These are phyloP conservation scores for Pomatostomus ruficeps DNA, from an alignment of 2,113 vertebrate species.

Conservation along the genomic window DNA sequence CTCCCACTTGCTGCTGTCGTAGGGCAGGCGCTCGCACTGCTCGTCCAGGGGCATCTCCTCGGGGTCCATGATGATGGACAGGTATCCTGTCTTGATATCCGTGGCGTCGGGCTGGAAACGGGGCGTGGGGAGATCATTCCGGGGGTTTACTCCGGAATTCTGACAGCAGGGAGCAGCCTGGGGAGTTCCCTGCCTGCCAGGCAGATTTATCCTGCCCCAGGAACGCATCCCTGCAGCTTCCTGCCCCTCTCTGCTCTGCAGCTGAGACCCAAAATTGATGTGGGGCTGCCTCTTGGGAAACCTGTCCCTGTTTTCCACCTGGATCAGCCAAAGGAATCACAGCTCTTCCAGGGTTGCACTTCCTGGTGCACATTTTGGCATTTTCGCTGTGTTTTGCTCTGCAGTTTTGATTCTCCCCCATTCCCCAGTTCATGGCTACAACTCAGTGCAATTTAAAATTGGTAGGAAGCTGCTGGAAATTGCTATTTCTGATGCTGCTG, in stretches of 20 bases:
- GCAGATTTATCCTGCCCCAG: background rate
- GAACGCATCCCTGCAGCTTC: background rate
- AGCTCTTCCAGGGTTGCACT: background rate
- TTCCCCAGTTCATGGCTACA: background rate
- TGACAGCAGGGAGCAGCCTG: background rate
- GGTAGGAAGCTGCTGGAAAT: background rate
- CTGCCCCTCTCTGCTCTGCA: background rate
- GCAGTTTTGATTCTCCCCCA: background rate
- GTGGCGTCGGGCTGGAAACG: conserved; percentile 72
- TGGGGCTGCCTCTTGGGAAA: background rate
- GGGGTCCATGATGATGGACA: conserved; percentile 93
- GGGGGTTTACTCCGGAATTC: background rate
- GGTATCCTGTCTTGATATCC: conserved; percentile 88
- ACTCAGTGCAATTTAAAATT: background rate
- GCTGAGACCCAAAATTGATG: background rate
- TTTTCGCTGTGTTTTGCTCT: background rate
- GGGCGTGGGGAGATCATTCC: background rate
- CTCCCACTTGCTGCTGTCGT: conserved; percentile 93
- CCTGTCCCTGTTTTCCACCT: background rate
- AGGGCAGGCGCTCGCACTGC: conserved; percentile 89
- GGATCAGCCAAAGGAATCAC: background rate
- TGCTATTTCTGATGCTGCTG: background rate
- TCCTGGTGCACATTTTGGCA: background rate
- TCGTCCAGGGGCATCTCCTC: conserved; percentile 89
- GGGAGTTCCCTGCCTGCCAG: background rate